Base-by-base conservation (phyloP, 2,888 invertebrate species). In the Nymphalis polychloros region DNA sequence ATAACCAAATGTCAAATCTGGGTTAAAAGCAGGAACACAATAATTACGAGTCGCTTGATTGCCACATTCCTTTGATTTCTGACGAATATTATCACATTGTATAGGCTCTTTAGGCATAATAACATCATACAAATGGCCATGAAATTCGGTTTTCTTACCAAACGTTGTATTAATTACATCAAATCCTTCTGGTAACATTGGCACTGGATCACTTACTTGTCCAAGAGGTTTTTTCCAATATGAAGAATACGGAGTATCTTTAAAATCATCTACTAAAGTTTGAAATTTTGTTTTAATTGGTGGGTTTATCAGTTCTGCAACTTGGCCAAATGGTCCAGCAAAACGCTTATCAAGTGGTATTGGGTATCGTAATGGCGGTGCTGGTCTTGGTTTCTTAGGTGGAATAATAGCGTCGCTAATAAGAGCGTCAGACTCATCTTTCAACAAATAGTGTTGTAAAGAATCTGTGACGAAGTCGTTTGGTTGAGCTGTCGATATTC, bases 1-100 rank as follows among this genome's bases (percentile, higher is more conserved):
- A 70, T 85, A 76, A 0, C 94, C 94, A 75, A 82, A 94, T 2
- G 90, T 87, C 59, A 88, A 76, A 57, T 92, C 80, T 6, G 87
- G 79, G 59, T 88, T 78, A 75, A 79, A 94, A 19, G 93, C 78
- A 10, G 93, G 93, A 49, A 73, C 55, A 72, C 90, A 90, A 73
- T 88, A 92, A 48, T 84, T 83, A 10, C 87, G 83, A 5, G 79
- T 70, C 20, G 72, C 61, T 77, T 89, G 90, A 8, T 78, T 78
- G 2, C 86, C 86, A 13, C 83, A 72, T 48, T 74, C 64, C 69
- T 86, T 85, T 1, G 76, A 75, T 17, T 35, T 27, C 2, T 27
- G 66, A 1, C 84, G 86, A 6, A 86, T 87, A 65, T 84, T 85
- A 71, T 88, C 88, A 19, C 16, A 31, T 8, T 8, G 17, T 17